These are phyloP conservation scores for Hydrophis major DNA, from an alignment of 2,797 vertebrate species.

Conservation along the genomic window DNA sequence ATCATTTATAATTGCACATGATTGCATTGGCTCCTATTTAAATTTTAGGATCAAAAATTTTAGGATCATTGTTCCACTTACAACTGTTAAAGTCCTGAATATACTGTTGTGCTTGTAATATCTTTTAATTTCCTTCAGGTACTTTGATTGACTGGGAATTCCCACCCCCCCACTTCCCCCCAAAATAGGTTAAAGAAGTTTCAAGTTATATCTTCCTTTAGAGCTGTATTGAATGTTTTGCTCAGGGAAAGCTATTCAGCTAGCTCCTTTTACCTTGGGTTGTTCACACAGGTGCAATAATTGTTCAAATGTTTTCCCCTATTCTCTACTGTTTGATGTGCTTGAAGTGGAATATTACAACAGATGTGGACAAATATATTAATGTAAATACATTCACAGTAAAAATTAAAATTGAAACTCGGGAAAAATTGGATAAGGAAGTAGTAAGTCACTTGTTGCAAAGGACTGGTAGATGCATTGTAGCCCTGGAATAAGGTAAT, in stretches of 20 bases:
- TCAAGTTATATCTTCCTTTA: neutral
- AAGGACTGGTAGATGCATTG: neutral
- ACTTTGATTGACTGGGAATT: neutral
- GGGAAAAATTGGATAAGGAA: neutral
- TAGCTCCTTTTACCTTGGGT: neutral
- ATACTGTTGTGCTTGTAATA: neutral
- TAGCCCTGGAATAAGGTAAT: neutral
- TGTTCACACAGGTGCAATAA: neutral
- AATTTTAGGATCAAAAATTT: neutral
- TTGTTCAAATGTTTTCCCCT: neutral
- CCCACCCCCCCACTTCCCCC: rapidly evolving
- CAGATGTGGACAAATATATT: neutral
- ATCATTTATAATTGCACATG: neutral
- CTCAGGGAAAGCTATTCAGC: neutral
- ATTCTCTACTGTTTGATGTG: neutral
- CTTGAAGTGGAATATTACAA: neutral
- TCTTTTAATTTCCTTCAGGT: neutral
- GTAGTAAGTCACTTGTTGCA: neutral
- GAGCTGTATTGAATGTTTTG: neutral
- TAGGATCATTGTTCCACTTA: neutral
- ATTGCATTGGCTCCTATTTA: neutral
- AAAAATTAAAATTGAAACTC: neutral
- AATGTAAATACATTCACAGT: neutral
- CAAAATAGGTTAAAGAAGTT: neutral
- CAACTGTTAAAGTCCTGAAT: neutral